Base-by-base conservation (phyloP, 2,888 invertebrate species). In the Lepidonotus clava region DNA sequence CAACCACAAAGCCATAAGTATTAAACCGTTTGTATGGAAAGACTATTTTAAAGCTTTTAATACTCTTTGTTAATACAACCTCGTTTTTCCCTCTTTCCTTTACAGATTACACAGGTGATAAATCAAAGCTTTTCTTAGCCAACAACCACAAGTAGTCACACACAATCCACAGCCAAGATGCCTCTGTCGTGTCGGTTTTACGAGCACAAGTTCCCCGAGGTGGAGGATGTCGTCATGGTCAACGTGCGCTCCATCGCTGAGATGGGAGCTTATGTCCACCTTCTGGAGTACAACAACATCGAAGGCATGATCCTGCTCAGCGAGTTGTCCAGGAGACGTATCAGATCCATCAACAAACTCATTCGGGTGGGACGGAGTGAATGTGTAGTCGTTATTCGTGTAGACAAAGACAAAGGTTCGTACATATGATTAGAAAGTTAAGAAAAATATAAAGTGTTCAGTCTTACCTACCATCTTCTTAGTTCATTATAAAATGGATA, bases 221-320 rank as follows among this genome's bases (percentile, higher is more conserved):
- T 99, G 88, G 99, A 99, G 92, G 99, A 99, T 96, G 99, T 99
- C 83, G 99, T 99, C 77, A 98, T 99, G 98, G 99, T 99, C 38
- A 99, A 98, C 94, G 99, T 99, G 1, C 96, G 98, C 71, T 94
- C 98, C 89, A 99, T 99, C 92, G 99, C 99, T 28, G 99, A 99
- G 95, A 99, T 99, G 99, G 99, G 99, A 88, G 99, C 99, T 0
- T 99, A 99, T 94, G 99, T 99, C 24, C 98, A 98, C 94, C 95
- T 99, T 88, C 95, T 99, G 89, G 99, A 99, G 95, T 99, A 99
- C 94, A 99, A 99, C 95, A 98, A 99, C 93, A 99, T 99, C 91
- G 99, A 99, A 95, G 99, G 94, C 84, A 99, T 99, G 99, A 99
- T 99, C 89, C 95, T 99, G 93, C 96, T 99, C 1, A 99, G 99